Base-by-base conservation (phyloP, 2,113 vertebrate genomes). In the Pitta sordida region DNA sequence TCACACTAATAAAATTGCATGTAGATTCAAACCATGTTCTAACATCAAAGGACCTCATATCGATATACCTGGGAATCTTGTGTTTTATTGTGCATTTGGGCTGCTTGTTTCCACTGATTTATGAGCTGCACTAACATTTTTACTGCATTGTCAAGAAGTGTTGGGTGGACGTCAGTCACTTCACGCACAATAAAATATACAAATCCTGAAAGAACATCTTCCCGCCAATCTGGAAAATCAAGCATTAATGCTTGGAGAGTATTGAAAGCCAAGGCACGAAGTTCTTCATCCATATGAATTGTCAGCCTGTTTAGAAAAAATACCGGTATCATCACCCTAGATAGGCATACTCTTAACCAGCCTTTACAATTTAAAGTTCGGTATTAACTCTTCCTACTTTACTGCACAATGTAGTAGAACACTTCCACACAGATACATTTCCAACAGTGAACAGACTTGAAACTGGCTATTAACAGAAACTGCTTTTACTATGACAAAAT, bases 271-370 rank as follows among this genome's bases (percentile, higher is more conserved):
- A 99, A 98, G 68, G 99, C 98, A 58, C 99, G 99, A 56, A 99
- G 98, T 96, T 99, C 99, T 97, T 99, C 99, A 75, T 99, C 99
- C 99, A 99, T 99, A 92, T 99, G 99, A 97, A 99, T 98, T 69
- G 99, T 99, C 95, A 99, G 96, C 97, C 99, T 99, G 96, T 82
- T 91, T 34, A 90, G 75, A 96, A 95, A 86, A 96, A 89, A 96
- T 27, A 94, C 9, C 3, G 19, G 51, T 39, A 44, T 86, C 80
- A 82, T 59, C 84, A 80, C 60, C 43, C 55, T 29, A 62, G 7
- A 85, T 5, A 65, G 46, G 41, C 48, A 91, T 27, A 64, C 24
- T 53, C 32, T 75, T 70, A 64, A 82, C 5, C 39, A 88, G 39
- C 7, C 27, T 75, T 74, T 59, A 32, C 10, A 9, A 63, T 48